Evolutionary conservation across 1,140 invertebrate species (phyloP), one percentile per base, ranked within the genome.

Genomic region (Tribolium castaneum): DNA sequence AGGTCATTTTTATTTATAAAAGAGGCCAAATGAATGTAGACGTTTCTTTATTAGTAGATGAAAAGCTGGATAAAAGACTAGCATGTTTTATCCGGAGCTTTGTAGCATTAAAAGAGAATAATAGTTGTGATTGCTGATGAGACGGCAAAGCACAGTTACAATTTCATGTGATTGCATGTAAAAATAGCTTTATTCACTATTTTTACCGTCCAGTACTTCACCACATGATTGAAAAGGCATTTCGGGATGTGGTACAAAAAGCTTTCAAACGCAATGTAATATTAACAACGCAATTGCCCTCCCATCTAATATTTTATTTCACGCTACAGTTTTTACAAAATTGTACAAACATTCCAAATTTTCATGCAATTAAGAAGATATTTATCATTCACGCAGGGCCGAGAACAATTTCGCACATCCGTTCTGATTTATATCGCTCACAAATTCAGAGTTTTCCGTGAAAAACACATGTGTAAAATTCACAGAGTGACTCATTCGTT

Each of bases 381-480:
- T 39, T 39, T 6, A 39, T 39, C 35, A 39, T 7, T 39, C 35
- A 39, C 22, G 5, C 22, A 54, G 6, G 16, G 3, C 3, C 3
- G 22, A 19, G n/a, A 19, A 19, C 54, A 59, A 59, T 59, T 59
- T 25, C 14, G 19, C 54, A 59, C 54, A 30, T 25, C 19, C 19
- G 54, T 59, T 22, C 19, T 30, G 54, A 59, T 59, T 59, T 59
- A 59, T 59, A 59, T 59, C 19, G 22, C 54, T 59, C 19, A 9
- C 54, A 59, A 59, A 59, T 59, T 59, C 54, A 25, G 16, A 22
- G 25, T 59, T 59, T 59, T 22, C 1, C 7, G 25, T 10, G 16
- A 59, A 59, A 59, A 16, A 59, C 54, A 59, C 19, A 59, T 59
- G 54, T 59, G 54, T 59, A 59, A 30, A 59, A 59, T 59, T 59